A percentile compares a stretch with the other conserved stretches of the same genome.
Evolutionary conservation across 1,140 invertebrate species (phyloP).

Genomic region (Camponotus floridanus): DNA sequence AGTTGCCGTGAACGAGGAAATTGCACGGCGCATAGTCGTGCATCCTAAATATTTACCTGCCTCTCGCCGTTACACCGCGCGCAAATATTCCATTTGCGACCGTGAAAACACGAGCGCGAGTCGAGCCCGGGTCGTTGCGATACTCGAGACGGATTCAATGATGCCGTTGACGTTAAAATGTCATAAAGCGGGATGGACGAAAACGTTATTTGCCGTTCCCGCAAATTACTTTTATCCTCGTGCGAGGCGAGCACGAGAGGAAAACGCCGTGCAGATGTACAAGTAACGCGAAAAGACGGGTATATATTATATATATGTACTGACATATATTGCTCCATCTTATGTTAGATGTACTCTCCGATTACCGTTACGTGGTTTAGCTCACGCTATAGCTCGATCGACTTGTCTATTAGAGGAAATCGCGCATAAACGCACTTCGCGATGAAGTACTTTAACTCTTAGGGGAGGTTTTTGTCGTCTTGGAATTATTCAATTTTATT

Average conservation of each 20-base stretch:
- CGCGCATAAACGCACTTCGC: constrained; percentile 48
- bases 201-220: constrained; percentile 53
- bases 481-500: no score
- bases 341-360: constrained; percentile 14
- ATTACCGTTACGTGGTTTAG: constrained; percentile 47
- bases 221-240: constrained; percentile 59
- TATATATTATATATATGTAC: not conserved
- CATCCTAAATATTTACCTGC: constrained; percentile 76
- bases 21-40: constrained; percentile 66
- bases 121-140: constrained; percentile 47
- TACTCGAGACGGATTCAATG: constrained; percentile 46
- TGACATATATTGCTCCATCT: constrained; percentile 15
- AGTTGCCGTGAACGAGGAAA: constrained; percentile 63
- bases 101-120: constrained; percentile 69
- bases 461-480: no score
- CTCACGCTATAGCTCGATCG: not conserved
- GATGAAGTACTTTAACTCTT: not conserved
- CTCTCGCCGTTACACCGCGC: constrained; percentile 71
- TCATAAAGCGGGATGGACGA: constrained; percentile 53
- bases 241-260: not conserved
- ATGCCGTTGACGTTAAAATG: constrained; percentile 59
- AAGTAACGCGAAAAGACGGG: constrained; percentile 1
- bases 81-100: constrained; percentile 74
- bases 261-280: not conserved
- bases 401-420: constrained; percentile 26